These are phyloP conservation scores for Eleutherodactylus coqui DNA, from an alignment of 2,797 vertebrate species.

Conservation along the genomic window DNA sequence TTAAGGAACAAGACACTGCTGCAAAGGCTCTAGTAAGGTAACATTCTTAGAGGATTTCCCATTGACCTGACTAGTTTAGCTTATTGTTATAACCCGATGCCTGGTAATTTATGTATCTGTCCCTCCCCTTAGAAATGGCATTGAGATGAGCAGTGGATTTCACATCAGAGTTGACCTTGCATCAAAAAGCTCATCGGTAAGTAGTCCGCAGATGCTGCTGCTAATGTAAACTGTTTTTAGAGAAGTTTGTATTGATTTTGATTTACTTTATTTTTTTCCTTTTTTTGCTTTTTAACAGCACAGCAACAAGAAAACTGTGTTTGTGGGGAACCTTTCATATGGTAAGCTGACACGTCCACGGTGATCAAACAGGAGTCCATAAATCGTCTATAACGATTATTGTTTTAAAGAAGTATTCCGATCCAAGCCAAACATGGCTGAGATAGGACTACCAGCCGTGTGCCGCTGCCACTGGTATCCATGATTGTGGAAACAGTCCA, in stretches of 20 bases:
- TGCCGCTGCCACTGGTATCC: too few species aligned
- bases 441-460: too few species aligned
- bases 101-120: neutral
- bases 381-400: neutral
- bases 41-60: neutral
- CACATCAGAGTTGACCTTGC: constrained; percentile 89
- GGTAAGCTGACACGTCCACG: constrained; percentile 78
- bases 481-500: too few species aligned
- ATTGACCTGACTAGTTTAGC: neutral
- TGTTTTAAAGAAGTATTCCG: too few species aligned
- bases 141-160: constrained; percentile 84
- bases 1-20: constrained; percentile 80
- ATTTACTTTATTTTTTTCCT: neutral
- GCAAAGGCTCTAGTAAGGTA: constrained; percentile 83
- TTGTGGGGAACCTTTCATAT: constrained; percentile 92
- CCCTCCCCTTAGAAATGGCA: constrained; percentile 82
- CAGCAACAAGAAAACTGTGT: constrained; percentile 88
- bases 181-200: constrained; percentile 73
- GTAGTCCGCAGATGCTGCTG: constrained; percentile 60
- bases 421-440: too few species aligned
- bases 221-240: neutral
- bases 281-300: constrained; percentile 76
- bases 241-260: neutral
- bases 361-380: neutral
- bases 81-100: neutral